A percentile compares a stretch with the other conserved stretches of the same genome.
Conservation (phyloP, 37 sponge, comb jelly and placozoan genomes). For the Crambe crambe region DNA sequence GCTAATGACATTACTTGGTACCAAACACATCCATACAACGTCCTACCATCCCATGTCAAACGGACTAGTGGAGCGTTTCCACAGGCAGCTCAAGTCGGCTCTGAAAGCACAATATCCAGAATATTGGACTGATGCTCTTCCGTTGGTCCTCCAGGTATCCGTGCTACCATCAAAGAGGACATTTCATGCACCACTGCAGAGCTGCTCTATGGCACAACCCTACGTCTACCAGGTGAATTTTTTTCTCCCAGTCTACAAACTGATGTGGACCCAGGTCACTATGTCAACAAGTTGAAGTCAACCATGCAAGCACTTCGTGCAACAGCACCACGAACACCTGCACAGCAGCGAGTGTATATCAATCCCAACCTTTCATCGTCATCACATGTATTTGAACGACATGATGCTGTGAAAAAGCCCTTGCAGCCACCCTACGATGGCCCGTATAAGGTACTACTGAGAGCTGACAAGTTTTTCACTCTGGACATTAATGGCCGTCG, state of each 20-base stretch:
- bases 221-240: constrained; percentile 69
- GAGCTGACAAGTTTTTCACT: constrained; percentile 61
- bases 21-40: constrained; percentile 46
- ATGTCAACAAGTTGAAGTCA: background rate
- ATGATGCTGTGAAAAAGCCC: constrained; percentile 14
- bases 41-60: constrained; percentile 69
- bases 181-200: constrained; percentile 59
- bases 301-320: background rate
- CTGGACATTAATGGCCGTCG: constrained; percentile 43
- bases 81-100: constrained; percentile 66
- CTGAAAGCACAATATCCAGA: constrained; percentile 46
- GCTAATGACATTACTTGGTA: constrained; percentile 48
- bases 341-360: background rate
- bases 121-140: constrained; percentile 61
- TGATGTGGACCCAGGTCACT: background rate
- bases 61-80: constrained; percentile 64
- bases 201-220: constrained; percentile 73
- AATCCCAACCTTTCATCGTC: background rate
- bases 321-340: background rate
- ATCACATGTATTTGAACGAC: constrained; percentile 1
- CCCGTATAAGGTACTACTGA: constrained; percentile 36
- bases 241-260: constrained; percentile 22
- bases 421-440: constrained; percentile 44
- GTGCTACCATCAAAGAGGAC: constrained; percentile 63
- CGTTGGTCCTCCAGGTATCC: constrained; percentile 59